Evolutionary conservation across 2,113 vertebrate genomes (phyloP).

Genomic region (Artemisiospiza belli): DNA sequence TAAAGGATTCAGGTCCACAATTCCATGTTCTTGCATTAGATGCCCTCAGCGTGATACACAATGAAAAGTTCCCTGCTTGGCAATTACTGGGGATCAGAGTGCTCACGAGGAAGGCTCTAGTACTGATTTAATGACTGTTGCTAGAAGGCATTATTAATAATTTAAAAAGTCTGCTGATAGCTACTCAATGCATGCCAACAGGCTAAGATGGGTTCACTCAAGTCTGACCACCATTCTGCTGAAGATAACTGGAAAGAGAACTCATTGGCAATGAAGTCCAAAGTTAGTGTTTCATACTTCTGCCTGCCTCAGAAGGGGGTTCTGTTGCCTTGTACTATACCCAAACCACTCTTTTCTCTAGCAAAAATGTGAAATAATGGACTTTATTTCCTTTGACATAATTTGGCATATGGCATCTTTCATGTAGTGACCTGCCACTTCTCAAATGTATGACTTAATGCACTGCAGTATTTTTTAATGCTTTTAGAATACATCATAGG

Average conservation of each 20-base stretch:
- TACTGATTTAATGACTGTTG: neutral
- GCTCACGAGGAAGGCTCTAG: neutral
- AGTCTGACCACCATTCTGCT: neutral
- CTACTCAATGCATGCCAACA: neutral
- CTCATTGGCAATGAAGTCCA: neutral
- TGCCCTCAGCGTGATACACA: neutral
- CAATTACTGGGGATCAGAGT: neutral
- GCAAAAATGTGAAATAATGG: neutral
- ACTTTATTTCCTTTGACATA: neutral
- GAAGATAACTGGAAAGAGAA: neutral
- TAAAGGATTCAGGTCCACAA: neutral
- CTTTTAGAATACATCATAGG: neutral
- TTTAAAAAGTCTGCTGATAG: neutral
- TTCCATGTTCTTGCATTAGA: neutral
- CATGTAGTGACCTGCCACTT: neutral
- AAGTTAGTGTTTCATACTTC: neutral
- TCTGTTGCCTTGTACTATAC: neutral
- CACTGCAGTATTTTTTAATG: neutral
- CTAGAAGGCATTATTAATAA: neutral
- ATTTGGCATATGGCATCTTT: neutral
- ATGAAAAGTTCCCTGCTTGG: neutral
- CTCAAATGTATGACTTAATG: neutral
- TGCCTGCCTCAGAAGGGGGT: neutral
- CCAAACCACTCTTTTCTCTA: neutral
- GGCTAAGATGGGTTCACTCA: neutral